Conservation (phyloP, 2,888 invertebrate species). For the Busseola fusca region DNA sequence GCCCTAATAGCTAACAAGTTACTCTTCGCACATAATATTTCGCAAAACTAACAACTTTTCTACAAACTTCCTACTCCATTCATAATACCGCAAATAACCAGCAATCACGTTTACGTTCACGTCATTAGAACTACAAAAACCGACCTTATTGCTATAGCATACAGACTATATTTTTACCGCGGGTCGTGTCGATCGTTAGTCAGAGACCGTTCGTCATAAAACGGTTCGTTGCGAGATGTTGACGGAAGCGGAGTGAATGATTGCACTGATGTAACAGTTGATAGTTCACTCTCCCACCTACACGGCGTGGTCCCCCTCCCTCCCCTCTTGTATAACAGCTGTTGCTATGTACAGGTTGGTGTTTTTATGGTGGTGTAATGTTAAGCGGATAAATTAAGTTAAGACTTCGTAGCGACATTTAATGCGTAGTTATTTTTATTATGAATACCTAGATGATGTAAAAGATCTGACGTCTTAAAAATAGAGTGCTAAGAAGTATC, state of each 20-base stretch:
- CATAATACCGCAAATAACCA: conserved; percentile 25
- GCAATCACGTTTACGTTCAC: conserved; percentile 5
- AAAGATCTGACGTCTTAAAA: not conserved
- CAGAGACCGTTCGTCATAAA: conserved; percentile 16
- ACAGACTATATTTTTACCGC: not conserved
- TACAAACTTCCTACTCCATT: conserved; percentile 23
- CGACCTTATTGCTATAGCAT: conserved; percentile 1
- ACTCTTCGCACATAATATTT: conserved; percentile 11
- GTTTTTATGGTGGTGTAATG: conserved; percentile 53
- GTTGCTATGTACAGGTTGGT: conserved; percentile 73
- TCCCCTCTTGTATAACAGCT: conserved; percentile 28
- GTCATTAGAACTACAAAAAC: conserved; percentile 7
- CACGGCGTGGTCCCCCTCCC: conserved; percentile 10
- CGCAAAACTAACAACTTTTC: conserved; percentile 23
- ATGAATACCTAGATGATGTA: not conserved
- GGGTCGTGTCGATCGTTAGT: conserved; percentile 8
- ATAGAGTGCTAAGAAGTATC: not conserved
- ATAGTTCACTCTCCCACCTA: conserved; percentile 43
- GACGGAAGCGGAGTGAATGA: conserved; percentile 67
- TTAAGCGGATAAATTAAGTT: conserved; percentile 69
- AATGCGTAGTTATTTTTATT: not conserved
- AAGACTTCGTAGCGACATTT: conserved; percentile 21
- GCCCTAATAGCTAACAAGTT: not conserved
- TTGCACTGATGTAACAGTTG: conserved; percentile 70
- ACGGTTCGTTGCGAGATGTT: conserved; percentile 56